Evolutionary conservation across 2,113 vertebrate genomes (phyloP), one percentile per base, ranked within the genome.

Genomic region (Melanotaenia duboulayi): DNA sequence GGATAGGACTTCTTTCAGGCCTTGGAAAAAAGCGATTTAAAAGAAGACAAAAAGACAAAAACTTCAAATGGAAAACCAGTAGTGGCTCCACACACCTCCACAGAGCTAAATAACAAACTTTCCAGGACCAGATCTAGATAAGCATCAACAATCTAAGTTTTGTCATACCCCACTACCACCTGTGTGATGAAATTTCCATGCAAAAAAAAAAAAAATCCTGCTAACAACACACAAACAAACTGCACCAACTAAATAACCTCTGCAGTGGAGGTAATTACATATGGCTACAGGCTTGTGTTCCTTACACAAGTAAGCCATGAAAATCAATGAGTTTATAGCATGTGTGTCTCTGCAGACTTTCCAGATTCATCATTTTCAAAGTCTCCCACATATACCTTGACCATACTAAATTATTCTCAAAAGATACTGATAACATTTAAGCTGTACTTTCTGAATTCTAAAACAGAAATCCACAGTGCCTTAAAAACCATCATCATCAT

Each of bases 291-390:
- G 5, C 42, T 28, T 23, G 25, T 35, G 52, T 69, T 69, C 63
- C n/a, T 25, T 58, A 54, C 17, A 24, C n/a, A 54, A 72, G 11
- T 19, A 50, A 40, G 25, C 1, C 24, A 24, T 16, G 23, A 50
- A 49, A 55, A 46, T 57, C 46, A 48, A 12, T 46, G 17, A 32
- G 44, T 48, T 1, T 24, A 9, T 22, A 42, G 19, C 22, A 4
- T 42, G 13, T 16, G 32, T 42, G 40, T 42, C 12, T 42, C 13
- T 13, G 16, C 13, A 42, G 12, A 14, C 6, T 19, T 14, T 23
- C 13, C 39, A 65, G 25, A 71, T 42, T 23, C 28, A 51, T 69
- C 10, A 25, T 46, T 25, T 62, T 19, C 44, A 49, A 13, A 48
- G 61, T 4, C 8, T 4, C 19, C 9, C 24, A 55, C 52, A 32